Percentiles rank a stretch among this genome's conserved stretches.
Conservation (phyloP, 2,888 invertebrate species). For the Trachelus tabidus region DNA sequence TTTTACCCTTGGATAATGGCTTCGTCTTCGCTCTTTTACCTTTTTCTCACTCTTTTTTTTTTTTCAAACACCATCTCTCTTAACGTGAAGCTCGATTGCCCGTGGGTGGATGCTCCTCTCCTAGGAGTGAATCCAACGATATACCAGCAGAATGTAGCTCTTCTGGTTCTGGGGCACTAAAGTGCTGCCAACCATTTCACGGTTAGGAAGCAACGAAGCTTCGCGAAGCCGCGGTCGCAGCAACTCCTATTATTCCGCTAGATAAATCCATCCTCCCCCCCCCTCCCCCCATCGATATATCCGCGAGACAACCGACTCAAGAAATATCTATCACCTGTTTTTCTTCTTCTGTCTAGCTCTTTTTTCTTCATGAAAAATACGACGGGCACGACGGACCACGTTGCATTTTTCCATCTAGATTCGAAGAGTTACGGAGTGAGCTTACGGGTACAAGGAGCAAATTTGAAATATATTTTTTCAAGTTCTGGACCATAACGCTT, state of each 20-base stretch:
- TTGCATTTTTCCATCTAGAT: background rate
- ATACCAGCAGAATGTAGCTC: background rate
- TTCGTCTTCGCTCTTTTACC: background rate
- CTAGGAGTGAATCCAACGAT: background rate
- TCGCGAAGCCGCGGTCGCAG: constrained; percentile 2
- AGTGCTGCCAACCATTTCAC: constrained; percentile 4
- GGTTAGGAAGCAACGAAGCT: constrained; percentile 3
- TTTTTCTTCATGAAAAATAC: background rate
- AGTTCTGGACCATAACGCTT: background rate
- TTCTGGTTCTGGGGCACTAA: constrained; percentile 1
- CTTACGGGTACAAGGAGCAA: background rate
- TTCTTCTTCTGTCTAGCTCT: background rate
- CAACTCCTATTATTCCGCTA: constrained; percentile 8
- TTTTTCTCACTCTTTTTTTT: background rate
- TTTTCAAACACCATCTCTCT: background rate
- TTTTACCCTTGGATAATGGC: background rate
- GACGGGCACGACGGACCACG: background rate
- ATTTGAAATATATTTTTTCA: background rate
- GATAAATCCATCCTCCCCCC: background rate
- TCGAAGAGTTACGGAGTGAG: background rate
- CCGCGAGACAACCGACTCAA: background rate
- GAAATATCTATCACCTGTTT: constrained; percentile 1
- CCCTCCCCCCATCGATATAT: background rate
- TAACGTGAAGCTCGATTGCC: background rate
- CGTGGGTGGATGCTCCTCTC: background rate